These are phyloP conservation scores for Melanostoma scalare DNA, from an alignment of 2,888 invertebrate genomes.

Conservation along the genomic window DNA sequence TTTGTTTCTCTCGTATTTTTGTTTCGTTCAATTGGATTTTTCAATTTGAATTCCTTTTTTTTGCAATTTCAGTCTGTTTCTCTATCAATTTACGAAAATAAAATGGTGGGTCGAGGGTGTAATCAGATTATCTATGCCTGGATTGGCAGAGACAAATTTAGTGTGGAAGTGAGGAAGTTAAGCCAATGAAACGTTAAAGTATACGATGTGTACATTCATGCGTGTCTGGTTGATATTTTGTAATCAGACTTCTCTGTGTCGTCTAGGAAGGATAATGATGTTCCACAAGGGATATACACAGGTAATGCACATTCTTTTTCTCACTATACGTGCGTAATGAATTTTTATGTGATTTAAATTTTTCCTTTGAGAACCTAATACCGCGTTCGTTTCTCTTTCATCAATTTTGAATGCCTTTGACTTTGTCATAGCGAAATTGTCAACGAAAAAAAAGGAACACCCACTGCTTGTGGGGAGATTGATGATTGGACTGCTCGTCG, in stretches of 20 bases:
- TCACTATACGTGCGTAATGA: too few relatives aligned
- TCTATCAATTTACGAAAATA: not conserved
- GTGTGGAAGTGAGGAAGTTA: slow-evolving; percentile 4
- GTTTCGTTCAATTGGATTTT: slow-evolving; percentile 36
- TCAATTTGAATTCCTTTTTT: slow-evolving; percentile 4
- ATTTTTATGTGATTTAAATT: too few relatives aligned
- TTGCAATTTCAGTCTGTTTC: slow-evolving; percentile 6
- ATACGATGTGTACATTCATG: not conserved
- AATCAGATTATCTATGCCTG: slow-evolving; percentile 38
- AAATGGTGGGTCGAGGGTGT: slow-evolving; percentile 23
- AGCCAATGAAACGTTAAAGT: not conserved
- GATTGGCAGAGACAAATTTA: slow-evolving; percentile 33
- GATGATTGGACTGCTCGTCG: too few relatives aligned
- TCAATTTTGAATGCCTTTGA: too few relatives aligned
- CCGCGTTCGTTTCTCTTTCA: too few relatives aligned
- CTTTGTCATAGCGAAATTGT: too few relatives aligned
- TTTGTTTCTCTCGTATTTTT: slow-evolving; percentile 17
- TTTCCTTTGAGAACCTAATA: too few relatives aligned
- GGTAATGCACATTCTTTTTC: too few relatives aligned
- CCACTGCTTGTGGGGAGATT: too few relatives aligned
- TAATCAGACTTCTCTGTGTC: not conserved
- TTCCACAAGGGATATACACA: too few relatives aligned
- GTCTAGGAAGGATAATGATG: not conserved
- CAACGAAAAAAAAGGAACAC: too few relatives aligned
- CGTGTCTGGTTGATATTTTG: too few relatives aligned